Evolutionary conservation across 2,888 invertebrate genomes (phyloP), one percentile per base, ranked within the genome.

Genomic region (Zygaena filipendulae): DNA sequence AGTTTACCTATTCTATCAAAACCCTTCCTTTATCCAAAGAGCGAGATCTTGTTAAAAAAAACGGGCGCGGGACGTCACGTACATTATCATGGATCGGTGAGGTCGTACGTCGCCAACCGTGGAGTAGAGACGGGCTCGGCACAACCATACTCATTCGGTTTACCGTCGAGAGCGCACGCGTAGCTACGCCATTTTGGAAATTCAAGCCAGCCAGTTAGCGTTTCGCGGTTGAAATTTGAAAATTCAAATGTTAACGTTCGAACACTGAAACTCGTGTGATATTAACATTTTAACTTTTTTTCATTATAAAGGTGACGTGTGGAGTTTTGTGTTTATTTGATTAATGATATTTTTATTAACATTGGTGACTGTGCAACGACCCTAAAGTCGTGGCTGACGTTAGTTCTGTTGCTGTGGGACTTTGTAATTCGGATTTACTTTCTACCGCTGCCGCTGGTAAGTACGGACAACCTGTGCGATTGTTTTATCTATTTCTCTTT

Each of bases 341-440:
- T 49, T 44, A 47, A 45, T 47, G 45, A 49, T 51, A 43, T 47
- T 45, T 46, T 47, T 52, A 43, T 46, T 54, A 56, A 16, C 57
- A 53, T 48, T 58, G n/a, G 70, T 71, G 66, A 64, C 60, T 67
- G 63, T 64, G 59, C 27, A 39, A 41, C 45, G 47, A 46, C 42
- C 42, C 47, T 51, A 50, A 50, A 60, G 54, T 59, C 66, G 69
- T 71, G 70, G 61, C 56, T n/a, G n/a, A n/a, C n/a, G n/a, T n/a
- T n/a, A n/a, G 47, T 47, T 49, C 40, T 27, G 38, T 47, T 47
- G 43, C 51, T 55, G 52, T 57, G 51, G 44, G 58, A 61, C 64
- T 66, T 58, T 47, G 51, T 52, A 52, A 63, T 68, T 72, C 59
- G 77, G 77, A 77, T 77, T 77, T 74, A 77, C 77, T 77, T 77